phyloP scores from a whole-genome alignment of 2,888 invertebrate species.

The Oxycera nigricornis region DNA sequence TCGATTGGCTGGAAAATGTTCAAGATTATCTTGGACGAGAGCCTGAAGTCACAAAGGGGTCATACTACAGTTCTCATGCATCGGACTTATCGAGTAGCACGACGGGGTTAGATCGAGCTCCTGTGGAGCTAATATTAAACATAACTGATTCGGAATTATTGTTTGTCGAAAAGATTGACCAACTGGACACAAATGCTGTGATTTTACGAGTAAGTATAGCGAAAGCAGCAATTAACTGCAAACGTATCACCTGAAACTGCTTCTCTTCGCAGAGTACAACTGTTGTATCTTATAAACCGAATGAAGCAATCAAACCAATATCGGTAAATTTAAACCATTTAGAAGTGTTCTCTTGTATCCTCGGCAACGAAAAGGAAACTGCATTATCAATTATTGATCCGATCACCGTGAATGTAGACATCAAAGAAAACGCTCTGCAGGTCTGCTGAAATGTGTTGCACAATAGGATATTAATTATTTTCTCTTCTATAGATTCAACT shows the following conservation, averaged over 20 bases:
- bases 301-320: constrained; percentile 75
- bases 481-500: constrained; percentile 65
- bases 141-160: constrained; percentile 96
- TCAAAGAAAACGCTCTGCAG: constrained; percentile 67
- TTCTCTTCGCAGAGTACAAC: constrained; percentile 73
- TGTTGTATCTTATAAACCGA: constrained; percentile 79
- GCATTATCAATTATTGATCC: constrained; percentile 95
- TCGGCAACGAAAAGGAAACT: constrained; percentile 90
- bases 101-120: constrained; percentile 46
- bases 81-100: constrained; percentile 25
- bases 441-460: too few species aligned
- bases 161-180: constrained; percentile 87
- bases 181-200: constrained; percentile 91
- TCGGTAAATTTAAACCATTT: constrained; percentile 88
- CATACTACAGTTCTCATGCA: constrained; percentile 22
- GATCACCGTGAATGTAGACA: constrained; percentile 79
- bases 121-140: constrained; percentile 83
- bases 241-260: not conserved
- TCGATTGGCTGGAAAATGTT: constrained; percentile 92
- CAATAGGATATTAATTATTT: constrained; percentile 24
- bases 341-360: constrained; percentile 91
- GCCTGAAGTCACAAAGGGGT: constrained; percentile 52
- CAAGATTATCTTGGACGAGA: constrained; percentile 76
- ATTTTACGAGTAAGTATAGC: constrained; percentile 73
- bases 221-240: not conserved